Evolutionary conservation across 2,113 vertebrate species (phyloP).

Genomic region (Alosa alosa): DNA sequence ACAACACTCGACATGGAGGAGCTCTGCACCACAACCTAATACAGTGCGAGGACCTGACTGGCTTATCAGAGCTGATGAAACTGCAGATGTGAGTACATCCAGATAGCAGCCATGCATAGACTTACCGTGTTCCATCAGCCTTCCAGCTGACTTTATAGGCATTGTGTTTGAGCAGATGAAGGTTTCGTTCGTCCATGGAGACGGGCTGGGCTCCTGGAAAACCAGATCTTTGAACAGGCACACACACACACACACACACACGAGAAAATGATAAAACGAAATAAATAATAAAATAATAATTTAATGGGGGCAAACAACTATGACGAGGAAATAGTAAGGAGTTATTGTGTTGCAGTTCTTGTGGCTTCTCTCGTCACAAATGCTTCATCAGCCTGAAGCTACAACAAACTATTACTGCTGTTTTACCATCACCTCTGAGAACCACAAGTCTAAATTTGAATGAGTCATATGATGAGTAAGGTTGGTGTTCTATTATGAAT

Average conservation of each 20-base stretch:
- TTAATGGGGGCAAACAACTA: neutral
- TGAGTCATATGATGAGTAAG: neutral
- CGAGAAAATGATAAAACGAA: too few species aligned
- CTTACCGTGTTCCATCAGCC: conserved; percentile 96
- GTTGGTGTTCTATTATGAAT: neutral
- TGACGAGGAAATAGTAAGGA: neutral
- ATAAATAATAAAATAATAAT: neutral
- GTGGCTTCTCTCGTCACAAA: neutral
- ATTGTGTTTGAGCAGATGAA: conserved; percentile 89
- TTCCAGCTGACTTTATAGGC: conserved; percentile 99
- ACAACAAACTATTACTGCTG: neutral
- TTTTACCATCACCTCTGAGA: neutral
- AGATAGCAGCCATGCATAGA: conserved; percentile 27
- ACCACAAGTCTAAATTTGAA: neutral
- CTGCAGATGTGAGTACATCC: neutral
- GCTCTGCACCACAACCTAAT: neutral
- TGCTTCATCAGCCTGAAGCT: neutral
- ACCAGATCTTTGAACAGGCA: conserved; percentile 76
- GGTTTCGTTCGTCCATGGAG: conserved; percentile 96
- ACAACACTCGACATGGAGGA: neutral
- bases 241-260: neutral
- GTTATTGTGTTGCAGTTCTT: neutral
- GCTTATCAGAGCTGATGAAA: neutral
- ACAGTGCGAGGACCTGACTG: neutral
- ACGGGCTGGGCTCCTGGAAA: conserved; percentile 97